These are phyloP conservation scores for Apaloderma vittatum DNA, from an alignment of 2,113 vertebrate genomes.

Conservation along the genomic window DNA sequence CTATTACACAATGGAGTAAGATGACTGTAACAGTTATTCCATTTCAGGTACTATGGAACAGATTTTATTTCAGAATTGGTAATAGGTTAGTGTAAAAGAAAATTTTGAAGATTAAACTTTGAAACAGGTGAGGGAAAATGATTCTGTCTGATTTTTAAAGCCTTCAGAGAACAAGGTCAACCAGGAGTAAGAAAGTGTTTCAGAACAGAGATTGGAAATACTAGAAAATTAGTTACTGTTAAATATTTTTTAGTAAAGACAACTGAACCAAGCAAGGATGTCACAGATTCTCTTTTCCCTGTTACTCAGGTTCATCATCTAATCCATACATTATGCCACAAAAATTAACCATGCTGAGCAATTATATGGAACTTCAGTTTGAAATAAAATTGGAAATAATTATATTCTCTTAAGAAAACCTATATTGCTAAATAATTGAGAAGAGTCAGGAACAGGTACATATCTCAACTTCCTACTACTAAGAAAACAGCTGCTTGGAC, in stretches of 20 bases:
- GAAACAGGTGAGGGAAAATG: rapidly evolving
- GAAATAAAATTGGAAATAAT: neutral
- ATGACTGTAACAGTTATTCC: neutral
- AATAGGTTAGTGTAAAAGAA: neutral
- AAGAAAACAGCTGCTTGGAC: neutral
- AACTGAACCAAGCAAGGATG: neutral
- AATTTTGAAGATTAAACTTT: neutral
- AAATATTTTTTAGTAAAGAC: neutral
- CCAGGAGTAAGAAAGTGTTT: neutral
- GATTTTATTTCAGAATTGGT: neutral
- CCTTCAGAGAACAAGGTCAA: neutral
- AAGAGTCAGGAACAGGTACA: neutral
- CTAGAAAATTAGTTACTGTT: neutral
- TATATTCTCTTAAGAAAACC: neutral
- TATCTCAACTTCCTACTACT: neutral
- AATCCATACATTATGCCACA: neutral
- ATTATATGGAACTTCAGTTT: neutral
- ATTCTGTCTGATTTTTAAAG: neutral
- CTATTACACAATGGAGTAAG: neutral
- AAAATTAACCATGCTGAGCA: neutral
- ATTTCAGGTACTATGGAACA: neutral
- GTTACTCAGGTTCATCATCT: neutral
- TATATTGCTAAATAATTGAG: neutral
- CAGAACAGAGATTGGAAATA: neutral
- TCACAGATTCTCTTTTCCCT: neutral